Conservation (phyloP, 2,888 invertebrate genomes). For the Tuberolachnus salignus region DNA sequence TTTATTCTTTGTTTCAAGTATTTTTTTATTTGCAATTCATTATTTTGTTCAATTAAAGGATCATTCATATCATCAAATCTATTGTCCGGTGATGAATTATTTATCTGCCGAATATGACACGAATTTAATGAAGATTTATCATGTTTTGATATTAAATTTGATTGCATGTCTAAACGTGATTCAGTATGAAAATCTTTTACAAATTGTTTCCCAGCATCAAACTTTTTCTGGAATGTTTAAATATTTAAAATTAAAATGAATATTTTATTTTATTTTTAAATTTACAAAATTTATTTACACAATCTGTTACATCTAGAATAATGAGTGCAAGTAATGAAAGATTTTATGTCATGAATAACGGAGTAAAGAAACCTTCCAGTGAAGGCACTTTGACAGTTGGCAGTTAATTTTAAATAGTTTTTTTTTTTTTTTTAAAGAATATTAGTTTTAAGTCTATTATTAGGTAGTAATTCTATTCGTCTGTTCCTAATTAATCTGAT, state of each 20-base stretch:
- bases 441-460: no score
- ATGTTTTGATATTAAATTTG: slow-evolving; percentile 23
- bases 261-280: no score
- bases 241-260: not conserved
- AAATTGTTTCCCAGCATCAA: slow-evolving; percentile 42
- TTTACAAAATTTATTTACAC: no score
- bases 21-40: slow-evolving; percentile 35
- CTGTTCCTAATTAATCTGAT: no score
- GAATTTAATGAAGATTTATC: not conserved
- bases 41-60: slow-evolving; percentile 19
- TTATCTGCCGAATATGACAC: not conserved
- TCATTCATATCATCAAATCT: slow-evolving; percentile 27
- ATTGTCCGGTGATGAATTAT: slow-evolving; percentile 9
- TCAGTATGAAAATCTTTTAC: slow-evolving; percentile 19
- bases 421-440: no score
- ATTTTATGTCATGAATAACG: no score
- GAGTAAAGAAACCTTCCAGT: no score
- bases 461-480: no score
- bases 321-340: no score
- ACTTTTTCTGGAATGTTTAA: slow-evolving; percentile 31
- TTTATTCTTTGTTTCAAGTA: slow-evolving; percentile 23
- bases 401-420: no score
- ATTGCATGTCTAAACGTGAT: slow-evolving; percentile 17
- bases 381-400: no score
- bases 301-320: no score